Base-by-base conservation (phyloP, 1,140 invertebrate species). In the Saxidomus purpurata region DNA sequence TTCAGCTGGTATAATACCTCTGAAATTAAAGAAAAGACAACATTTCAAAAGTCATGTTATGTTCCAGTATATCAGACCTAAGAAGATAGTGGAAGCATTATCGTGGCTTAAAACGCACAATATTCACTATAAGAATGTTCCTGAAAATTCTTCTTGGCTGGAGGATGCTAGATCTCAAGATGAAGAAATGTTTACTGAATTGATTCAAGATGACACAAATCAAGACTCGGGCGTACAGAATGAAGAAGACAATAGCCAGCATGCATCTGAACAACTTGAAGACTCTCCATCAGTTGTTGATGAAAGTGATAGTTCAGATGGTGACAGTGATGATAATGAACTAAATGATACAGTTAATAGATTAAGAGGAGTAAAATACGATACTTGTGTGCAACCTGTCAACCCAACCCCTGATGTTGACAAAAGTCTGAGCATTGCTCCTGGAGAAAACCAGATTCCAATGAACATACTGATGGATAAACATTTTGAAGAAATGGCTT, bases 1-100 rank as follows among this genome's bases (percentile, higher is more conserved):
- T 31, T 15, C 15, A 61, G 43, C 49, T 59, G 79, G 49, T 31
- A 61, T 49, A 82, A 55, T 82, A 61, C 79, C 79, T 61, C 28
- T 82, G 17, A 59, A 61, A 49, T 55, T 82, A 25, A 82, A 82
- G 49, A 13, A n/a, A 59, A 67, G 67, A 79, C 52, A 83, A 55
- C 63, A 61, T 61, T 90, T 81, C 59, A 90, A 87, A 36, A 38
- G 34, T 55, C 67, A 74, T 63, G 77, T 69, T 59, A 74, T 38
- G 55, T 87, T 63, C 76, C 69, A 91, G 71, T 89, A 89, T 77
- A 63, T 91, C 0, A n/a, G 89, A 28, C 90, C 90, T 76, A 22
- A 71, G 43, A 87, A 85, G 55, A 80, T 82, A 49, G 17, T 90
- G 2, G 55, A 67, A 31, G 89, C 89, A 34, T 34, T 59, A 61